These are phyloP conservation scores for Melieria crassipennis DNA, from an alignment of 2,888 invertebrate species.

Conservation along the genomic window DNA sequence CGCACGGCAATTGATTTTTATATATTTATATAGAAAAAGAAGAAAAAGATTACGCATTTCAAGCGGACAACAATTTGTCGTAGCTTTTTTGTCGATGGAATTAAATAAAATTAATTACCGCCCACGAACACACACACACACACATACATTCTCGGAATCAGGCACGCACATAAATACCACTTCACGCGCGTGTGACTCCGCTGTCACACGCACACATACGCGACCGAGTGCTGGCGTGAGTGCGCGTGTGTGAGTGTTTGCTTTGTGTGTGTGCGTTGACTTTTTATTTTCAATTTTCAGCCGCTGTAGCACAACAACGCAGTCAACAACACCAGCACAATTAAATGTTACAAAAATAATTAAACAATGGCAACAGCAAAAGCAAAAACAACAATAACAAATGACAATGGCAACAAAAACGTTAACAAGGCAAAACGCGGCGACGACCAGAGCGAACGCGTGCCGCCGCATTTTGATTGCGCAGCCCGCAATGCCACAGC, in stretches of 20 bases:
- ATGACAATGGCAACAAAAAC: background rate
- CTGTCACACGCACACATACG: background rate
- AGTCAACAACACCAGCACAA: background rate
- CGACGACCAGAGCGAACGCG: background rate
- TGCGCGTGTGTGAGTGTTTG: background rate
- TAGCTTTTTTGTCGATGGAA: slow-evolving; percentile 1
- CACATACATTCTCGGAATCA: background rate
- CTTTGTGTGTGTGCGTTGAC: background rate
- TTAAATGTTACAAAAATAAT: slow-evolving; percentile 4
- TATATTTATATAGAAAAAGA: no score
- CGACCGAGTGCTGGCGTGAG: background rate
- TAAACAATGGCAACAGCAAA: background rate
- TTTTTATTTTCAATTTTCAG: slow-evolving; percentile 7
- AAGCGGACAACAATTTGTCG: no score
- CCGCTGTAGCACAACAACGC: background rate
- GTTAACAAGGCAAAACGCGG: no score
- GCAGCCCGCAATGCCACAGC: no score
- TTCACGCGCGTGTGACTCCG: background rate
- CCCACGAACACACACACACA: background rate
- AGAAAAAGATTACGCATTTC: no score
- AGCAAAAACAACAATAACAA: background rate
- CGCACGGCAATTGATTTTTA: no score
- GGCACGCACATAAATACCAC: background rate
- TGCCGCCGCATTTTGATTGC: background rate
- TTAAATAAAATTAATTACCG: slow-evolving; percentile 7